Base-by-base conservation (phyloP, 2,888 invertebrate genomes). In the Nezara viridula region DNA sequence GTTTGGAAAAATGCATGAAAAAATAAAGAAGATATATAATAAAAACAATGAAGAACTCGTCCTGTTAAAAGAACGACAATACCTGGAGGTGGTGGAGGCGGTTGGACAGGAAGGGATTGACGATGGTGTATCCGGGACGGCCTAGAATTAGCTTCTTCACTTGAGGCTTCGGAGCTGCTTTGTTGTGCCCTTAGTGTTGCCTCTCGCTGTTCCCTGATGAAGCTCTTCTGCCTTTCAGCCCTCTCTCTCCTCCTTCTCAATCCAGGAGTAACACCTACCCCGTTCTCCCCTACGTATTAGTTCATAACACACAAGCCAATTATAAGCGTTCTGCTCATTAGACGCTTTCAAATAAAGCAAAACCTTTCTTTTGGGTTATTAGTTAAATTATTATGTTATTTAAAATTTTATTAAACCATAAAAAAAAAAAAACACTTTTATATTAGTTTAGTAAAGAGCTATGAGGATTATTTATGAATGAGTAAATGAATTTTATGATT, bases 181-280 rank as follows among this genome's bases (percentile, higher is more conserved):
- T 40, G 66, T 24, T 87, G 88, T 47, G 55, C 89, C 44, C 86
- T 50, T 9, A 89, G 49, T 5, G 89, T 88, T 24, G 89, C 89
- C 77, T 90, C 90, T 40, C 89, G 77, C 92, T 96, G 97, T 92
- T 97, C 97, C 92, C 95, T 95, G 92, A 97, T 96, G 92, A 97
- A 97, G 92, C 96, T 96, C 89, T 96, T 95, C 92, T 98, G 97
- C 90, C 98, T 94, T 91, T 97, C 97, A 85, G 96, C 97, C 91
- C 98, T 94, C 91, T 92, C 92, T 90, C 97, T 94, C 90, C 98
- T 94, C 91, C 97, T 94, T 92, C 96, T 94, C 90, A 98, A 93
- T 88, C 96, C 97, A 85, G 97, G 96, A 49, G 96, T 97, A 49
- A 97, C 95, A 91, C 97, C 97, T 92, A 95, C 96, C 92, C 95